Evolutionary conservation across 2,888 invertebrate species (phyloP), one percentile per base, ranked within the genome.

Genomic region (Taphrorychus bicolor): DNA sequence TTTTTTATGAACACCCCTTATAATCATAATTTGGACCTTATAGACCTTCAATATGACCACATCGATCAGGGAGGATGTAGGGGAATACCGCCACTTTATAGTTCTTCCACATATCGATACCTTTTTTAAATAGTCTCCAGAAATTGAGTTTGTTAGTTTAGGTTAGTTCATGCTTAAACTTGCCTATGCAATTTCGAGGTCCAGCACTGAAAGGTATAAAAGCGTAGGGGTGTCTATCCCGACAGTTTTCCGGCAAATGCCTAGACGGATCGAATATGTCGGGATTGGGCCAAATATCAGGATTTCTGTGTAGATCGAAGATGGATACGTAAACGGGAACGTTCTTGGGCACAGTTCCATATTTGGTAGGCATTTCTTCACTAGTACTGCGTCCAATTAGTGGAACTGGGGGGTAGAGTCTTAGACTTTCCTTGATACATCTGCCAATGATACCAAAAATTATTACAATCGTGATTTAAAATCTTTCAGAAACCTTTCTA

Each of bases 201-300:
- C 90, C 90, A 0, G 88, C 89, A 75, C 89, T 89, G 70, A 90
- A 90, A 0, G 90, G 89, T 61, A 90, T 84, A 75, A 86, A 90
- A 0, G 87, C 84, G 71, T 85, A 90, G 0, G 88, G 87, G 80
- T 90, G 89, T 23, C 89, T 82, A 18, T 80, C 78, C 0, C 75
- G 66, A 9, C 82, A 78, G 72, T 85, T 85, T 74, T 91, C 88
- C 0, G 87, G 86, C 41, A 88, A 77, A 79, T 92, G 92, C 70
- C 92, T 82, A 57, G 91, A 90, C 0, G 91, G 91, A 76, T 90
- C 87, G 76, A 90, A 92, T 69, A 82, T 84, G 51, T 85, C 81
- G 0, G 92, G 90, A 71, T 91, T 83, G 0, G 87, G 84, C 82
- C 86, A 93, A 57, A 86, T 82, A 14, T 86, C 83, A 0, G 87